Evolutionary conservation across 2,888 invertebrate species (phyloP).

Genomic region (Craniophora ligustri): DNA sequence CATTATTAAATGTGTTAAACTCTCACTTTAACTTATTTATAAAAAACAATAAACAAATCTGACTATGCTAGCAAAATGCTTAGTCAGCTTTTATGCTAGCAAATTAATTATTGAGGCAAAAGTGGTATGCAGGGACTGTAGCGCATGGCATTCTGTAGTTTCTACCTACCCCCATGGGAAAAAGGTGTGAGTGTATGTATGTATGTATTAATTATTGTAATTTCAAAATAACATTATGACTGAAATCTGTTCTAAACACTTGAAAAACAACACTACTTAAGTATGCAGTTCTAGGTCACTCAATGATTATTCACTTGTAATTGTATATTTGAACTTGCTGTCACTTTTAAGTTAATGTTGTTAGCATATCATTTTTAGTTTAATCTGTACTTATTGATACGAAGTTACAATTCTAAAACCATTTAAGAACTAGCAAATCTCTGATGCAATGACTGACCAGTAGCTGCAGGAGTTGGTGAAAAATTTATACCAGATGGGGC

Average conservation of each 20-base stretch:
- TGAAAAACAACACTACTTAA: neutral
- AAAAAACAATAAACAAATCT: too few species aligned
- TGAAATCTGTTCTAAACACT: conserved; percentile 3
- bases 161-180: too few species aligned
- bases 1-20: too few species aligned
- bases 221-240: neutral
- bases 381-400: conserved; percentile 27
- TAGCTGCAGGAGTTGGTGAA: conserved; percentile 78
- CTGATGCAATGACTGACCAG: conserved; percentile 80
- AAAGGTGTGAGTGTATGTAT: too few species aligned
- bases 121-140: too few species aligned
- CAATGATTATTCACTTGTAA: conserved; percentile 1
- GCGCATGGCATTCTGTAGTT: too few species aligned
- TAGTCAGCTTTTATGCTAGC: too few species aligned
- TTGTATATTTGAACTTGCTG: conserved; percentile 7
- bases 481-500: conserved; percentile 72
- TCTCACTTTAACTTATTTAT: too few species aligned
- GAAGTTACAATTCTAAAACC: conserved; percentile 35
- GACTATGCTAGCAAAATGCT: too few species aligned
- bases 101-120: too few species aligned
- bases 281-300: conserved; percentile 8
- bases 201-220: too few species aligned
- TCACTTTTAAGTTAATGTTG: conserved; percentile 13
- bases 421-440: conserved; percentile 77
- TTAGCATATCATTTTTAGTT: conserved; percentile 19